These are phyloP conservation scores for Cheilosia grossa DNA, from an alignment of 2,888 invertebrate species.

Conservation along the genomic window DNA sequence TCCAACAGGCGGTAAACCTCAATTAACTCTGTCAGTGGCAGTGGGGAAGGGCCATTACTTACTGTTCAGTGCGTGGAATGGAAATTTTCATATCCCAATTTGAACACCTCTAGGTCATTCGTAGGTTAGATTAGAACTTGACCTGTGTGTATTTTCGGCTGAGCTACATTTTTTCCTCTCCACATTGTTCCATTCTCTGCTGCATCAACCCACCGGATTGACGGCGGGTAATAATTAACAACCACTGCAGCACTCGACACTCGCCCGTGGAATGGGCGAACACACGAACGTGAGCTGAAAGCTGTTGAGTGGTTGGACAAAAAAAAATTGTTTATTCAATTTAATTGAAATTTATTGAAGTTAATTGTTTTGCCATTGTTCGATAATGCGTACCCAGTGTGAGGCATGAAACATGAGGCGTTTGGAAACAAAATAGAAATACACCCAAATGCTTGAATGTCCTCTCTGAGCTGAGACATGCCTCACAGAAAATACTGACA, in stretches of 20 bases:
- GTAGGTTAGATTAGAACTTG: slow-evolving; percentile 20
- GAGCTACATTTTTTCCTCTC: not conserved
- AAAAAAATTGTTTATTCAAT: slow-evolving; percentile 42
- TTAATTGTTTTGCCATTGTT: slow-evolving; percentile 39
- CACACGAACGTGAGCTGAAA: slow-evolving; percentile 45
- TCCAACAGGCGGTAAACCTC: slow-evolving; percentile 7
- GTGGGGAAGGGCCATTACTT: slow-evolving; percentile 1
- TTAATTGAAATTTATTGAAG: slow-evolving; percentile 52
- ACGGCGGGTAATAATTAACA: slow-evolving; percentile 39
- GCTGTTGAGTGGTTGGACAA: slow-evolving; percentile 14
- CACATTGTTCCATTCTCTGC: not conserved
- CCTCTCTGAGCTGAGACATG: no score
- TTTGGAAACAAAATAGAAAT: not conserved
- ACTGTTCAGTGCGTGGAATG: slow-evolving; percentile 10
- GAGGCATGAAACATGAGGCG: not conserved
- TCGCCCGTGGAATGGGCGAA: slow-evolving; percentile 7
- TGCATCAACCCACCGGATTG: slow-evolving; percentile 19
- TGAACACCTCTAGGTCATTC: not conserved
- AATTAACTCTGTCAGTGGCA: slow-evolving; percentile 23
- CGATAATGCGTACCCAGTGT: not conserved
- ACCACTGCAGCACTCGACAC: slow-evolving; percentile 28
- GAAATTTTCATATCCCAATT: not conserved
- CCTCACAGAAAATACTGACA: no score
- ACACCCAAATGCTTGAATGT: not conserved
- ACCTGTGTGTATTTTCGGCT: not conserved